These are phyloP conservation scores for Podargus strigoides DNA, from an alignment of 2,797 vertebrate genomes.

Conservation along the genomic window DNA sequence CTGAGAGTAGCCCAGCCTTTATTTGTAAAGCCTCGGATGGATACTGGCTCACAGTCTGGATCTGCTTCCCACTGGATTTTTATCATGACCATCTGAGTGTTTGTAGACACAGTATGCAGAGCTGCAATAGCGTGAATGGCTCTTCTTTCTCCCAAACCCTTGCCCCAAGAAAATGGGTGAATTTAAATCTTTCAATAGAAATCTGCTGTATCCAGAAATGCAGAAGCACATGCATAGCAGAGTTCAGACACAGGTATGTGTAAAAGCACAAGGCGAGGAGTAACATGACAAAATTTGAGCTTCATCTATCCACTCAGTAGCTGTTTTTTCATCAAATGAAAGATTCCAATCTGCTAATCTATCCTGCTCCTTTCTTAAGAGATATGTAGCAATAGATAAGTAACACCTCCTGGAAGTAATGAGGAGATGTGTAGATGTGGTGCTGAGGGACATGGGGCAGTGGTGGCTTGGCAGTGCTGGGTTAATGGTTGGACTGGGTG, in stretches of 20 bases:
- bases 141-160: not conserved
- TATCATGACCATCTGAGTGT: not conserved
- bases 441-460: too few relatives aligned
- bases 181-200: not conserved
- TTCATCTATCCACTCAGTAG: not conserved
- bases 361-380: not conserved
- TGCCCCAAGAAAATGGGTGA: not conserved
- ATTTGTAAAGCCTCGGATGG: not conserved
- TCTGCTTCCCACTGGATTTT: not conserved
- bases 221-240: not conserved
- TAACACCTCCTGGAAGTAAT: too few relatives aligned
- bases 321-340: not conserved
- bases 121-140: not conserved
- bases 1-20: not conserved
- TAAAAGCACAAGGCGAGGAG: not conserved
- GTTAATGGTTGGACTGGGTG: too few relatives aligned
- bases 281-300: not conserved
- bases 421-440: too few relatives aligned
- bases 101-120: not conserved
- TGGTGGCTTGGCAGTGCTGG: too few relatives aligned
- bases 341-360: not conserved
- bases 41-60: fast-evolving
- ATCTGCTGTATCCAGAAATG: not conserved
- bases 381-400: not conserved
- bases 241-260: not conserved